Evolutionary conservation across 2,113 vertebrate species (phyloP).

Genomic region (Actenoides hombroni): DNA sequence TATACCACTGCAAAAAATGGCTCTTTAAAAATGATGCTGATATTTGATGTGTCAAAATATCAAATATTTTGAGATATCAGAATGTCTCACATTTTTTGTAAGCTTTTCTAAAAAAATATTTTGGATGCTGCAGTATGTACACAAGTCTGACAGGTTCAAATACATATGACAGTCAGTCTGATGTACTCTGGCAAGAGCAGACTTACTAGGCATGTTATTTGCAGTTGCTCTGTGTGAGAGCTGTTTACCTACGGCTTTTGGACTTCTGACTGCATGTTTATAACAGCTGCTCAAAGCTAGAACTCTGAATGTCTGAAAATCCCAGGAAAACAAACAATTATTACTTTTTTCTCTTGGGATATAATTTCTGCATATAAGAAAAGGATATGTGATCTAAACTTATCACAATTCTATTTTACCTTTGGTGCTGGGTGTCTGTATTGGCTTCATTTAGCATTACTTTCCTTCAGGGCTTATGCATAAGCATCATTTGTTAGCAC

Average conservation of each 20-base stretch:
- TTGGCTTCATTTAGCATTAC: background rate
- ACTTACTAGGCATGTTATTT: background rate
- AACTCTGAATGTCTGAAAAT: background rate
- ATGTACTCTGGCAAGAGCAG: background rate
- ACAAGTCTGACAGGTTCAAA: background rate
- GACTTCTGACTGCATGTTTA: background rate
- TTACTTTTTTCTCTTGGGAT: background rate
- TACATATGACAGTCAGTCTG: background rate
- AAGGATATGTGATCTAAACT: background rate
- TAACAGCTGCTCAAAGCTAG: background rate
- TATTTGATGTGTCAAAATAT: background rate
- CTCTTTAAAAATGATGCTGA: background rate
- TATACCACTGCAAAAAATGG: background rate
- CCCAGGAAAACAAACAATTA: background rate
- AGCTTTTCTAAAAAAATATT: background rate
- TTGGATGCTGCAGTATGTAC: background rate
- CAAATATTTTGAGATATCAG: background rate
- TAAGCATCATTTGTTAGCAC: background rate
- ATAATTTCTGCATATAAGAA: background rate
- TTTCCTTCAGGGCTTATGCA: background rate
- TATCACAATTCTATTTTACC: background rate
- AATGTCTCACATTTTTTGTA: background rate
- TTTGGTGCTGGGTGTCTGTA: background rate
- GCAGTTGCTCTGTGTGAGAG: background rate
- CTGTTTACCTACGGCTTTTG: background rate